Evolutionary conservation across 2,888 invertebrate genomes (phyloP).

Genomic region (Taphrorychus bicolor): DNA sequence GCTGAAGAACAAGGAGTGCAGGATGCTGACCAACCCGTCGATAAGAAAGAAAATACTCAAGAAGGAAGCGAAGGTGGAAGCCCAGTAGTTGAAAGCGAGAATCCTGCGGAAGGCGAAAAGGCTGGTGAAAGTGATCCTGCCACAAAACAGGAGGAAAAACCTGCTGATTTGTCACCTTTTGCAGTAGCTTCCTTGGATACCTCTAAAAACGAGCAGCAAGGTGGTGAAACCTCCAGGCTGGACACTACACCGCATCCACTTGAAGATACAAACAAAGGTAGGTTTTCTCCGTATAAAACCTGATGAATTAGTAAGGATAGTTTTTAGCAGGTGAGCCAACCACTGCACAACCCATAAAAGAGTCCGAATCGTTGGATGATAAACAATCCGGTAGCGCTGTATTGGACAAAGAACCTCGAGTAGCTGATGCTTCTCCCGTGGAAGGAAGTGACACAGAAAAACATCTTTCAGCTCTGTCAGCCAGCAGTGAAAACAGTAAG

Average conservation of each 20-base stretch:
- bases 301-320: too few species aligned
- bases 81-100: too few species aligned
- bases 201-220: background rate
- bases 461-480: slow-evolving; percentile 27
- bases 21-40: too few species aligned
- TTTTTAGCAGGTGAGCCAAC: background rate
- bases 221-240: background rate
- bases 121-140: background rate
- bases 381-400: slow-evolving; percentile 43
- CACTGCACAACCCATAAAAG: background rate
- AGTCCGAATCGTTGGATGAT: slow-evolving; percentile 27
- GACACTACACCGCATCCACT: background rate
- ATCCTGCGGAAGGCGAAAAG: too few species aligned
- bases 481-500: slow-evolving; percentile 29
- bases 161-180: background rate
- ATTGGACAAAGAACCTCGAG: slow-evolving; percentile 22
- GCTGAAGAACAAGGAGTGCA: too few species aligned
- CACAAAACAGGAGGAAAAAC: background rate
- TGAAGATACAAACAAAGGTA: background rate
- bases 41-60: too few species aligned
- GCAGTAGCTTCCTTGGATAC: background rate
- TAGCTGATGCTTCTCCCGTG: background rate
- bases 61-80: too few species aligned
- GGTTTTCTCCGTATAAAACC: too few species aligned
- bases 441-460: slow-evolving; percentile 39